Conservation (phyloP, 2,888 invertebrate genomes). For the Machimus rusticus region DNA sequence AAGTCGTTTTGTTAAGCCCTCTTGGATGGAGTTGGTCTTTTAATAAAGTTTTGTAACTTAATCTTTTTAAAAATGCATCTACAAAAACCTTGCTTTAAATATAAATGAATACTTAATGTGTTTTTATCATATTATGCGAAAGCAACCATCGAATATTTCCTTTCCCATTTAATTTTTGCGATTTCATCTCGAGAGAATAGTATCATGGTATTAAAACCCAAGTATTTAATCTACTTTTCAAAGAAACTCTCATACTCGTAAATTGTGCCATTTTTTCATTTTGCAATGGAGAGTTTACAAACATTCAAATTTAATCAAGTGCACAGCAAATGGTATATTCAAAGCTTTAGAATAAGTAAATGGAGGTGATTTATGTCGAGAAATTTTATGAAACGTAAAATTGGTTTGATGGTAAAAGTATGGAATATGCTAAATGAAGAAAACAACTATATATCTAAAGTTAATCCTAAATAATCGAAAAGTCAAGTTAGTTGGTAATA, state of each 20-base stretch:
- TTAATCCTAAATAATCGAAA: background rate
- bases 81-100: background rate
- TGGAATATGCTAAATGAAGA: background rate
- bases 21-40: background rate
- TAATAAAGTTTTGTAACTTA: background rate
- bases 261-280: background rate
- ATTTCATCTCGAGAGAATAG: background rate
- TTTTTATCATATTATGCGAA: background rate
- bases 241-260: background rate
- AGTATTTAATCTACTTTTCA: background rate
- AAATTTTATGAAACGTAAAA: background rate
- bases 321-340: background rate
- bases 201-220: background rate
- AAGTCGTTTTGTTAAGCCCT: background rate
- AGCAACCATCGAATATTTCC: background rate
- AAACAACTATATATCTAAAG: background rate
- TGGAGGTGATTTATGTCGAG: background rate
- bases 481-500: too few species aligned
- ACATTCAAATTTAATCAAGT: background rate
- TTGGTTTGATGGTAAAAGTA: background rate
- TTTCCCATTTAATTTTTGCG: background rate
- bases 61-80: background rate
- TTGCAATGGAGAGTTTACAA: background rate
- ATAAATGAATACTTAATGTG: background rate
- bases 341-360: background rate